Percentiles rank a stretch among this genome's conserved stretches.
These are phyloP conservation scores for Microtus oregoni DNA, from an alignment of 2,113 vertebrate genomes.

Conservation along the genomic window DNA sequence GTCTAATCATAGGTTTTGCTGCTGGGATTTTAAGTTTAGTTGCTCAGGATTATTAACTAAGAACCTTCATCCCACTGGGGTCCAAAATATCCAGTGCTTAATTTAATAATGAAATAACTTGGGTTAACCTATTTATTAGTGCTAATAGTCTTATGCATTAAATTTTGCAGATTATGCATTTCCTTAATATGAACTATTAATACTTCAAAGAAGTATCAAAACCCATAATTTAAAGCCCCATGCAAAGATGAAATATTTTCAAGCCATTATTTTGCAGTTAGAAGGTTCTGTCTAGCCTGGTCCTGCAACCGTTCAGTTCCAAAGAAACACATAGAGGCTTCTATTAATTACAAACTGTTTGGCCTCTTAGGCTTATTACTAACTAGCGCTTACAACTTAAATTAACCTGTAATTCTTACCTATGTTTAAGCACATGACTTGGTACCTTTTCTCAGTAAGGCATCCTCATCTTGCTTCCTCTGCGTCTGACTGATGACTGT, in stretches of 20 bases:
- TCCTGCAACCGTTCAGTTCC: too few relatives aligned
- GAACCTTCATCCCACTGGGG: not conserved
- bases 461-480: too few relatives aligned
- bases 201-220: not conserved
- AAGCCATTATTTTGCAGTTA: not conserved
- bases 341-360: too few relatives aligned
- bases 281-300: too few relatives aligned
- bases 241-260: slow-evolving; percentile 15
- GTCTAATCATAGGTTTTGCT: not conserved
- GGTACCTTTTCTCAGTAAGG: too few relatives aligned
- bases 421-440: too few relatives aligned
- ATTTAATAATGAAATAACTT: slow-evolving; percentile 16
- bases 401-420: too few relatives aligned
- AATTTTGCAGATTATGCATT: not conserved
- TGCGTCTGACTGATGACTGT: too few relatives aligned
- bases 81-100: slow-evolving; percentile 6
- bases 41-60: not conserved
- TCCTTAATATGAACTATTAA: slow-evolving; percentile 6
- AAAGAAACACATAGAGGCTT: too few relatives aligned
- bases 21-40: not conserved
- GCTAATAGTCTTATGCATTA: not conserved
- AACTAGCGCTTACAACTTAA: too few relatives aligned
- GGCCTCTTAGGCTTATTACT: too few relatives aligned
- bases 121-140: not conserved
- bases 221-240: not conserved